A percentile compares a stretch with the other conserved stretches of the same genome.
Conservation (phyloP, 2,113 vertebrate species). For the Porphyrio hochstetteri region DNA sequence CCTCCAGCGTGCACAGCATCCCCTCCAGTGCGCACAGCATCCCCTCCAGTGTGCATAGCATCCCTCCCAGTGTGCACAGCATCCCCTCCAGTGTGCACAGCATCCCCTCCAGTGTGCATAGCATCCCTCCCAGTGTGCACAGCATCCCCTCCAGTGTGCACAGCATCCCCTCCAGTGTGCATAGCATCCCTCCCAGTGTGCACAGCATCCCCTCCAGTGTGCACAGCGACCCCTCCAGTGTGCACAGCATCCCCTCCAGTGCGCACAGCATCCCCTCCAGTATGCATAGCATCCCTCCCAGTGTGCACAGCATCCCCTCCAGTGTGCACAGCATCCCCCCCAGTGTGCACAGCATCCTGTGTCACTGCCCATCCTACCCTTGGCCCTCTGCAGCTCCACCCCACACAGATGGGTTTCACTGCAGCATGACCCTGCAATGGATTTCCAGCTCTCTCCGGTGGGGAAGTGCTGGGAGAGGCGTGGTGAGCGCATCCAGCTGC, state of each 20-base stretch:
- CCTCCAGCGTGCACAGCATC: neutral
- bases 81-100: neutral
- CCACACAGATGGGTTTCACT: neutral
- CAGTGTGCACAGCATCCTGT: neutral
- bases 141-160: no score
- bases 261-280: neutral
- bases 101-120: no score
- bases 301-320: neutral
- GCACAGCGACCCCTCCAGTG: no score
- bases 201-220: neutral
- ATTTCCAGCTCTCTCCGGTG: neutral
- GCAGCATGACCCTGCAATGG: rapidly evolving
- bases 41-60: no score
- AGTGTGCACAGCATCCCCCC: no score
- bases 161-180: neutral
- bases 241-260: neutral
- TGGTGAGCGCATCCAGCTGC: rapidly evolving
- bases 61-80: neutral
- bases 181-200: no score
- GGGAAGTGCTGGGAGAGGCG: neutral
- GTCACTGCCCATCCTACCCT: rapidly evolving
- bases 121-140: no score
- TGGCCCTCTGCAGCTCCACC: neutral
- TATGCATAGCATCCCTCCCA: no score
- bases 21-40: no score